Evolutionary conservation across 2,888 invertebrate genomes (phyloP), one percentile per base, ranked within the genome.

Genomic region (Heliconius aoede): DNA sequence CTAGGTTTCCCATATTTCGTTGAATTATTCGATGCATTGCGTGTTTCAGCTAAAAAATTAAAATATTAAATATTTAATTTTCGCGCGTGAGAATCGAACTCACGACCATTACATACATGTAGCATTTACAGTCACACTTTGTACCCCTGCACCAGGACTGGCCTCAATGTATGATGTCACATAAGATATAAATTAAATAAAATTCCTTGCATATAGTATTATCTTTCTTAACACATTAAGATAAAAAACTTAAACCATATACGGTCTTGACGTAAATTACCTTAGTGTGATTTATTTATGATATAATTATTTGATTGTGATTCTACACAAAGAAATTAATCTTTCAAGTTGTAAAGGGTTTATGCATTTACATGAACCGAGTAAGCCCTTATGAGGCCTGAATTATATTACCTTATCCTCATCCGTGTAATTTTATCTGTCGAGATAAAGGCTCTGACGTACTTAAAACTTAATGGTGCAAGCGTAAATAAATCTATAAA

Each of bases 401-500:
- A 82, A 81, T 82, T 78, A 74, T 32, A 73, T 36, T 58, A 46
- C 32, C 8, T n/a, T 78, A 64, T 72, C 60, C 28, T 61, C 28
- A 55, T 72, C 69, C 51, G 76, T 60, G 73, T 80, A 80, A 76
- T 77, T 76, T 28, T 77, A 80, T 72, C 74, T 78, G 36, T 55
- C 73, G 72, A 76, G 73, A 73, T 76, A 73, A 76, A 73, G 69
- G 51, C 62, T 58, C 61, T 73, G 36, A 72, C 28, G 64, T 36
- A 40, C 46, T 72, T 36, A 51, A 51, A 51, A 51, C 13, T 30
- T 69, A 69, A 69, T 51, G 21, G 11, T 51, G 51, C 7, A 51
- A 46, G 30, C 28, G 28, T 68, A 13, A 4, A 40, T 28, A 51
- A 28, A 68, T 28, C 11, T 51, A 68, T n/a, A n/a, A n/a, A n/a